A percentile compares a stretch with the other conserved stretches of the same genome.
These are phyloP conservation scores for Zophobas morio DNA, from an alignment of 1,140 invertebrate species.

Conservation along the genomic window DNA sequence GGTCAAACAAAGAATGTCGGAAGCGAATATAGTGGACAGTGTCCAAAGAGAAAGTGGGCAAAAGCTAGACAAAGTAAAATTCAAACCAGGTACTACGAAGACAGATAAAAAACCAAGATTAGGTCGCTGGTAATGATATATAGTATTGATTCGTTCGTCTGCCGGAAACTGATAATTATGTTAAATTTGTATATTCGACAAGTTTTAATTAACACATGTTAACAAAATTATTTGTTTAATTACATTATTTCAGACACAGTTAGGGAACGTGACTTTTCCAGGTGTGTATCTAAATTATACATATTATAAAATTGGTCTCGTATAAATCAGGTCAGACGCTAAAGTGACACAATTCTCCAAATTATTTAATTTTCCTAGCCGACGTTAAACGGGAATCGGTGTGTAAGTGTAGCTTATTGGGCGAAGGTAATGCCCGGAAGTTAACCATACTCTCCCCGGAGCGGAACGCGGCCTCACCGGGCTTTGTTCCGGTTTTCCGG, in stretches of 20 bases:
- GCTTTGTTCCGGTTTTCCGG: conserved; percentile 31
- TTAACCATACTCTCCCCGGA: not conserved
- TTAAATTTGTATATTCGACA: conserved; percentile 12
- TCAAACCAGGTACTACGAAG: conserved; percentile 20
- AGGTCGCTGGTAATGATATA: conserved; percentile 14
- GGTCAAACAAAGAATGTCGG: conserved; percentile 42
- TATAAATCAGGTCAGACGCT: not conserved
- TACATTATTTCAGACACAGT: conserved; percentile 2
- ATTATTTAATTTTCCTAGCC: no score
- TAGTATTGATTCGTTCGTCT: not conserved
- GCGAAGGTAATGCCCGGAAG: not conserved
- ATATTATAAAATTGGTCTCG: no score
- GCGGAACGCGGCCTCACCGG: not conserved
- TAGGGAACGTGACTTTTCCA: not conserved
- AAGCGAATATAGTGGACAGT: conserved; percentile 29
- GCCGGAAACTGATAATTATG: conserved; percentile 14
- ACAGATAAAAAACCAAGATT: conserved; percentile 12
- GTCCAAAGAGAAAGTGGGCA: conserved; percentile 40
- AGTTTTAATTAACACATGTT: conserved; percentile 9
- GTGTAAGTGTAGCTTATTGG: not conserved
- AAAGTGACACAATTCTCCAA: not conserved
- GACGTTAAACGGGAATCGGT: no score
- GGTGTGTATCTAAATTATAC: no score
- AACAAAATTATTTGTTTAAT: conserved; percentile 9
- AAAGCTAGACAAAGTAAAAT: conserved; percentile 28